These are phyloP conservation scores for Mus spretus DNA, from an alignment of 2,797 vertebrate species.

Conservation along the genomic window DNA sequence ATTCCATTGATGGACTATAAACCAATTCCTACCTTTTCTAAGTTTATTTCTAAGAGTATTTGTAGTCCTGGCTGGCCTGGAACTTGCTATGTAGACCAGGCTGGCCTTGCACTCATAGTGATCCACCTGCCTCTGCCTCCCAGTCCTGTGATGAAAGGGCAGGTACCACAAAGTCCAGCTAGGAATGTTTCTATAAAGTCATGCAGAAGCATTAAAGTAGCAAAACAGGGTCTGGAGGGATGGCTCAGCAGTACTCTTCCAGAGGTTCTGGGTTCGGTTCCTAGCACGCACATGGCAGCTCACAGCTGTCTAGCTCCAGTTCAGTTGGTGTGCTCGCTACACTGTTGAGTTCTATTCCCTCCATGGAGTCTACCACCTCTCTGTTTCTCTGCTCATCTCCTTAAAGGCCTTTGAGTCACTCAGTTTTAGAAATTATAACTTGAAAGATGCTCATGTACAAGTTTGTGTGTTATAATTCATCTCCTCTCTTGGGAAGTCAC, in stretches of 20 bases:
- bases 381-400: background rate
- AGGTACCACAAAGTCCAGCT: background rate
- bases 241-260: background rate
- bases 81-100: background rate
- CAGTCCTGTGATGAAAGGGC: background rate
- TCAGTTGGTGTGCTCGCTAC: background rate
- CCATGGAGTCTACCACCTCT: background rate
- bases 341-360: background rate
- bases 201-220: background rate
- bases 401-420: background rate
- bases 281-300: background rate
- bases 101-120: background rate
- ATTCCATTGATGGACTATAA: background rate
- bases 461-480: background rate
- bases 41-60: background rate
- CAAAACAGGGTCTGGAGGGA: background rate
- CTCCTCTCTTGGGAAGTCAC: background rate
- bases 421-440: conserved; percentile 14
- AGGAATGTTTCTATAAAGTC: background rate
- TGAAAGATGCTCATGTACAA: background rate
- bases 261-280: background rate
- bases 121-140: background rate
- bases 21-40: background rate
- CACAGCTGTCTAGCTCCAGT: background rate
- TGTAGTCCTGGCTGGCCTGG: background rate